Conservation (phyloP, 2,113 vertebrate species). For the Ptilorrhoa leucosticta region DNA sequence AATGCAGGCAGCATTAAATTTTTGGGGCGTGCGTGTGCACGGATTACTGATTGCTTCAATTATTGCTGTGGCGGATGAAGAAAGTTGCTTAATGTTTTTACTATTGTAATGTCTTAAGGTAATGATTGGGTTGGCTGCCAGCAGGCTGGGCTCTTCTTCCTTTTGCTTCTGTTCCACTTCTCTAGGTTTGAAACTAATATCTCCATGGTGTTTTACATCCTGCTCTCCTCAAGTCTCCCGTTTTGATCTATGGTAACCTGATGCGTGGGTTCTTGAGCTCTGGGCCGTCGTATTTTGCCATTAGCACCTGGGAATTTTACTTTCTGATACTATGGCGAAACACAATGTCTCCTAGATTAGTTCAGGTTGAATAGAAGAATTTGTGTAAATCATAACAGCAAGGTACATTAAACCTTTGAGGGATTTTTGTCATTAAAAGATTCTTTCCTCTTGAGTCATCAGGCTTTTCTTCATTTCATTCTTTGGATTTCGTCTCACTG, state of each 20-base stretch:
- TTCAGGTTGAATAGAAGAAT: neutral
- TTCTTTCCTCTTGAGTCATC: neutral
- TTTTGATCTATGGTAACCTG: neutral
- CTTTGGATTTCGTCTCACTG: neutral
- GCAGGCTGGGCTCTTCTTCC: neutral
- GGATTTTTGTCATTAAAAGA: constrained; percentile 1
- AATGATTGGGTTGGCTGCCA: neutral
- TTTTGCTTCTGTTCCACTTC: neutral
- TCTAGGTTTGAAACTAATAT: neutral
- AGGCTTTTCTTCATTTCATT: neutral
- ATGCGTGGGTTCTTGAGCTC: neutral
- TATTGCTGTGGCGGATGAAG: accelerated
- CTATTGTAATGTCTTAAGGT: neutral
- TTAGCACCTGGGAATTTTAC: neutral
- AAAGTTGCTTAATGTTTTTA: neutral
- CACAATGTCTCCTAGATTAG: neutral
- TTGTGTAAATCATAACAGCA: neutral
- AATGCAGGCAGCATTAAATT: neutral
- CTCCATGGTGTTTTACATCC: neutral
- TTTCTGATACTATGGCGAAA: neutral
- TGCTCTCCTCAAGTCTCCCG: neutral
- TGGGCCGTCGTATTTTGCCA: neutral
- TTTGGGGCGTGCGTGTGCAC: neutral
- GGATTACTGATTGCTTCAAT: neutral
- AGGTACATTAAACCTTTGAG: neutral